Conservation (phyloP, 2,113 vertebrate species). For the Corythornis madagascariensis region DNA sequence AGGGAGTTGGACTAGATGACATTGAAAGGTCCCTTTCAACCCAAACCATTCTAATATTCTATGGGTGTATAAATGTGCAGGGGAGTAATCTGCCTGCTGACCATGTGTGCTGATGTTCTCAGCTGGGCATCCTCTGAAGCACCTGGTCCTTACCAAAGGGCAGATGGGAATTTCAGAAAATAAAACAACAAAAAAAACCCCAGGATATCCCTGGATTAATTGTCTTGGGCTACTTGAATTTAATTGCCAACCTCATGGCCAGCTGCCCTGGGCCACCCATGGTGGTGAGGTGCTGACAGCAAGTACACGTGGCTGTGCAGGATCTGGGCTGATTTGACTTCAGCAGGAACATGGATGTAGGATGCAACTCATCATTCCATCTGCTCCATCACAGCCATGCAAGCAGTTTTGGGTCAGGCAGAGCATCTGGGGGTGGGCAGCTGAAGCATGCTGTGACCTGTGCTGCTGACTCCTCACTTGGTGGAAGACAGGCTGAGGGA, state of each 20-base stretch:
- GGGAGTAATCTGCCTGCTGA: not conserved
- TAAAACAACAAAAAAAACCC: not conserved
- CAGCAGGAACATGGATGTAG: fast-evolving
- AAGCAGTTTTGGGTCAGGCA: not conserved
- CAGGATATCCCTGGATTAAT: not conserved
- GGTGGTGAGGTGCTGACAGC: not conserved
- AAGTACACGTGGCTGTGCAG: fast-evolving
- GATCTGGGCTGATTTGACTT: not conserved
- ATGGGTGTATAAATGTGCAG: not conserved
- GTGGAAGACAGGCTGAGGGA: not conserved
- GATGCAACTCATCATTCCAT: not conserved
- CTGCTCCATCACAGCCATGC: not conserved
- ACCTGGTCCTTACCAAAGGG: fast-evolving
- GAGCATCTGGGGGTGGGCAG: not conserved
- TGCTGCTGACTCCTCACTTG: not conserved
- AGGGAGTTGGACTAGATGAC: not conserved
- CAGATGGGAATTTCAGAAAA: not conserved
- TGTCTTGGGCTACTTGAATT: not conserved
- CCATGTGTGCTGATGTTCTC: fast-evolving
- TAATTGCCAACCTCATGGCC: not conserved
- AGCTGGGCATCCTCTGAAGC: not conserved
- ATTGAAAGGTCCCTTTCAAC: not conserved
- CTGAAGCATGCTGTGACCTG: not conserved
- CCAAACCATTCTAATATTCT: not conserved
- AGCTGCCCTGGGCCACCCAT: not conserved